These are phyloP conservation scores for Camarhynchus parvulus DNA, from an alignment of 2,113 vertebrate species.

Conservation along the genomic window DNA sequence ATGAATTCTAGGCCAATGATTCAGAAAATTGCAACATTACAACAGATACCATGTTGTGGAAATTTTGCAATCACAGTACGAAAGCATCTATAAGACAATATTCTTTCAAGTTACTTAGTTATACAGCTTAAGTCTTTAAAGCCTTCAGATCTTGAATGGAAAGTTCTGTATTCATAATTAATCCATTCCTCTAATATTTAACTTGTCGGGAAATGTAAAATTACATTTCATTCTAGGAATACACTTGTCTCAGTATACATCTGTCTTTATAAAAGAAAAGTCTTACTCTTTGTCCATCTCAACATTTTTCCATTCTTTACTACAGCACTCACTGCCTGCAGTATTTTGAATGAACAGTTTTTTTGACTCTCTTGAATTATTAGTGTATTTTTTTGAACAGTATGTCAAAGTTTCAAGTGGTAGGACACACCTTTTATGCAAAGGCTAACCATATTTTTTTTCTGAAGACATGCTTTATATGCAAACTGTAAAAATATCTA, in stretches of 20 bases:
- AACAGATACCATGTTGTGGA: not conserved
- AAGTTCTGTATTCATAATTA: not conserved
- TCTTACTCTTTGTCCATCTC: not conserved
- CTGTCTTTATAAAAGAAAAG: not conserved
- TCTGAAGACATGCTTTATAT: not conserved
- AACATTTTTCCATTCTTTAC: not conserved
- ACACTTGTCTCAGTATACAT: not conserved
- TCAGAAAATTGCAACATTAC: not conserved
- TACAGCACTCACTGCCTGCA: not conserved
- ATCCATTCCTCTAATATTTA: not conserved
- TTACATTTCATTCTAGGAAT: not conserved
- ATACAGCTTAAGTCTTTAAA: not conserved
- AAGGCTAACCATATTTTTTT: not conserved
- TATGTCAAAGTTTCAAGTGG: not conserved
- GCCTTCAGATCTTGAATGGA: not conserved
- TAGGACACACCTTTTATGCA: not conserved
- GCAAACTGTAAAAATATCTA: not conserved
- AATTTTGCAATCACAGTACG: not conserved
- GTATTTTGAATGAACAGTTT: not conserved
- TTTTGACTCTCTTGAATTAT: not conserved
- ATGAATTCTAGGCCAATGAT: not conserved
- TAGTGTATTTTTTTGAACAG: not conserved
- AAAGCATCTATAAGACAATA: not conserved
- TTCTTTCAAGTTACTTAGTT: not conserved
- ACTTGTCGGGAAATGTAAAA: not conserved